These are phyloP conservation scores for Rhynchotus rufescens DNA, from an alignment of 2,797 vertebrate genomes.

Conservation along the genomic window DNA sequence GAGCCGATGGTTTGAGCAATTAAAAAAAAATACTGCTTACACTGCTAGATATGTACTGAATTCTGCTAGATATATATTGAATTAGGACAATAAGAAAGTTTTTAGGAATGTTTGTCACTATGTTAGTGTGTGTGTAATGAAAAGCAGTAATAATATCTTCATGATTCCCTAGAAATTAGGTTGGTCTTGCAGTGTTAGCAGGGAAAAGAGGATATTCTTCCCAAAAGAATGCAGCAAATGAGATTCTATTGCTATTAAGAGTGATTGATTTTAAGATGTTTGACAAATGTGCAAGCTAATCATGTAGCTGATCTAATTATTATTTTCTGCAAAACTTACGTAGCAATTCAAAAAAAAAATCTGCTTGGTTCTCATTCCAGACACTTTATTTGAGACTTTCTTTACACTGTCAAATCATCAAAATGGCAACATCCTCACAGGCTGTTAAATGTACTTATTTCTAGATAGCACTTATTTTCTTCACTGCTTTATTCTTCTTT, in stretches of 20 bases:
- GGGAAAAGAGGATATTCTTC: not conserved
- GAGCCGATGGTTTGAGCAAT: not conserved
- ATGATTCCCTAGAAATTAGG: not conserved
- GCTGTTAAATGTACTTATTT: not conserved
- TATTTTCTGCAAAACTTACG: not conserved
- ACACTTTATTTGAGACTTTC: not conserved
- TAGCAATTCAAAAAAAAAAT: not conserved
- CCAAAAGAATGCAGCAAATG: not conserved
- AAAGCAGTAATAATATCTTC: not conserved
- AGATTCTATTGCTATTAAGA: not conserved
- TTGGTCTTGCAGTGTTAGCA: not conserved
- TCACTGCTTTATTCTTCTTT: not conserved
- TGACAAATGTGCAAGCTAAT: not conserved
- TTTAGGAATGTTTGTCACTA: not conserved
- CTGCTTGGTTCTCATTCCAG: not conserved
- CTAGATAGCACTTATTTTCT: not conserved
- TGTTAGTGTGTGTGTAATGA: not conserved
- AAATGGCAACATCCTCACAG: not conserved
- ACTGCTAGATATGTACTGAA: not conserved
- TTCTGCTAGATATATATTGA: too few relatives aligned
- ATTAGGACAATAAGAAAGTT: not conserved
- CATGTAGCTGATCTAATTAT: not conserved
- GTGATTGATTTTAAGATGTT: not conserved
- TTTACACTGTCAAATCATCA: not conserved
- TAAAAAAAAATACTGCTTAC: not conserved